Conservation (phyloP, 2,113 vertebrate species). For the Anarhynchus alexandrinus region DNA sequence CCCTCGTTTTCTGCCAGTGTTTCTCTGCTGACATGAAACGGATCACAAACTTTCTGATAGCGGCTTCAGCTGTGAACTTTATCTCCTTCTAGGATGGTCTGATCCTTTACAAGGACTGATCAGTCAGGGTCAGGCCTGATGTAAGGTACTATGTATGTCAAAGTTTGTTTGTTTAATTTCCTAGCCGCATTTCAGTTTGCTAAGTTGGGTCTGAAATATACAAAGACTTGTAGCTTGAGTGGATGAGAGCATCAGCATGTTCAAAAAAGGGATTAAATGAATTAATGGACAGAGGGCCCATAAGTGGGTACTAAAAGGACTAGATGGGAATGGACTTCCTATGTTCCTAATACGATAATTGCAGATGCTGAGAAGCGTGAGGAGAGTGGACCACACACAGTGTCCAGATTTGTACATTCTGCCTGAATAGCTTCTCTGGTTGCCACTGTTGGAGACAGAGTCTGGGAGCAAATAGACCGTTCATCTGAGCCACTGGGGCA, state of each 20-base stretch:
- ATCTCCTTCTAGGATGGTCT: background rate
- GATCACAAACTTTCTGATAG: background rate
- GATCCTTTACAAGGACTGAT: background rate
- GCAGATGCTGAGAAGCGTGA: background rate
- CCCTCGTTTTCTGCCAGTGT: background rate
- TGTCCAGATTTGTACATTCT: background rate
- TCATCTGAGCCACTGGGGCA: background rate
- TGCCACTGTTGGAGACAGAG: background rate
- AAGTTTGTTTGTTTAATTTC: background rate
- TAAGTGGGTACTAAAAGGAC: background rate
- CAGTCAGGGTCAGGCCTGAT: background rate
- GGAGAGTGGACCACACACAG: background rate
- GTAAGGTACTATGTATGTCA: background rate
- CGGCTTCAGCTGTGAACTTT: background rate
- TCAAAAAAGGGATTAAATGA: background rate
- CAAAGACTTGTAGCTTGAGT: background rate
- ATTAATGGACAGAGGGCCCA: background rate
- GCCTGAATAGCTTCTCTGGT: background rate
- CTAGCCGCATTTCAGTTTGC: background rate
- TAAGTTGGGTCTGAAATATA: background rate
- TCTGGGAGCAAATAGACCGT: background rate
- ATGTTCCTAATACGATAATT: accelerated
- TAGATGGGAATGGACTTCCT: background rate
- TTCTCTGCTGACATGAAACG: background rate
- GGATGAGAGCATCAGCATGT: background rate